phyloP scores from a whole-genome alignment of 2,888 invertebrate species.

The Aricia artaxerxes region DNA sequence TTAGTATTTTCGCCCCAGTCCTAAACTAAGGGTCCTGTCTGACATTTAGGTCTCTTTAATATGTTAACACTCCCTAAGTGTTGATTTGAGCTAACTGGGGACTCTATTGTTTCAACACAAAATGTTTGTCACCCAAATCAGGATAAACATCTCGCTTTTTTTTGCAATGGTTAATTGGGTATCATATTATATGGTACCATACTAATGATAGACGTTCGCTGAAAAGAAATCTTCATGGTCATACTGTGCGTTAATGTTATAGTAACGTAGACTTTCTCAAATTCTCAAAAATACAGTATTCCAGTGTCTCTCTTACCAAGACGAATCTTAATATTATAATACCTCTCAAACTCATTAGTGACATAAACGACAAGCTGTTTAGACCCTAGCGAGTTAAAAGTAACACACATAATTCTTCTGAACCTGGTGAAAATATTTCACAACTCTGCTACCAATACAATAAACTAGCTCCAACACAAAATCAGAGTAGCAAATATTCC shows the following conservation, averaged over 20 bases:
- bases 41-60: not conserved
- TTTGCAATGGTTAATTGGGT: too few species aligned
- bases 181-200: too few species aligned
- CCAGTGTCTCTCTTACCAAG: too few species aligned
- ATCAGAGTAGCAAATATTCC: not conserved
- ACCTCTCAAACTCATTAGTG: too few species aligned
- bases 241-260: too few species aligned
- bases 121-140: slow-evolving; percentile 3
- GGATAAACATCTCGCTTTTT: not conserved
- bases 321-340: too few species aligned
- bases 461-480: not conserved
- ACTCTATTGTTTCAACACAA: not conserved
- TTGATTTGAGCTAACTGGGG: not conserved
- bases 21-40: not conserved
- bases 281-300: too few species aligned
- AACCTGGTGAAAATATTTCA: not conserved
- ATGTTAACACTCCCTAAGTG: not conserved
- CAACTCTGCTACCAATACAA: not conserved
- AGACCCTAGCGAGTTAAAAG: too few species aligned
- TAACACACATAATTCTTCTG: not conserved
- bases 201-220: too few species aligned
- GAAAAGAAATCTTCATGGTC: too few species aligned
- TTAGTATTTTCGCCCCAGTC: not conserved
- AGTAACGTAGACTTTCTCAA: too few species aligned
- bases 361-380: too few species aligned